Evolutionary conservation across 1,140 invertebrate genomes (phyloP).

Genomic region (Euwallacea fornicatus): DNA sequence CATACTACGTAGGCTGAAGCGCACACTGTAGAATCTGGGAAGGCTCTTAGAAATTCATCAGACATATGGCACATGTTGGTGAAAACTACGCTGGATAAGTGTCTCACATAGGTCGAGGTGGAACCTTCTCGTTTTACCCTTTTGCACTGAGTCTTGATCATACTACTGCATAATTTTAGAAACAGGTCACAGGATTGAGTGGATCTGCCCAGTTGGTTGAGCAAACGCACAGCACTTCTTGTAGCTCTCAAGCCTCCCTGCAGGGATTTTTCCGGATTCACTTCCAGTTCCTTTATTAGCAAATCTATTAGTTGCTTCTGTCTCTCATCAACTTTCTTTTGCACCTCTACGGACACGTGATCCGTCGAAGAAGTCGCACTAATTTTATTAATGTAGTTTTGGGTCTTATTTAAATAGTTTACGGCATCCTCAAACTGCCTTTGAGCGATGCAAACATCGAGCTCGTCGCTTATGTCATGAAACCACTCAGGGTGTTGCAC

Average conservation of each 20-base stretch:
- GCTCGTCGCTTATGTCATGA: constrained; percentile 87
- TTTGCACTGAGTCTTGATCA: constrained; percentile 80
- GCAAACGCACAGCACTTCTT: constrained; percentile 80
- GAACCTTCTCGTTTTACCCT: constrained; percentile 87
- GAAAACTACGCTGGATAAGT: constrained; percentile 85
- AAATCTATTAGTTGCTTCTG: constrained; percentile 80
- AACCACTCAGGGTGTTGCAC: constrained; percentile 80
- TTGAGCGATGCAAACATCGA: constrained; percentile 97
- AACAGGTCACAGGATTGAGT: constrained; percentile 84
- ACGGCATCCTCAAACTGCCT: constrained; percentile 96
- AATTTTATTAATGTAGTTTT: constrained; percentile 59
- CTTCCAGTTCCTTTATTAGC: constrained; percentile 85
- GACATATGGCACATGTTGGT: constrained; percentile 85
- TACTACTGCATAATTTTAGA: constrained; percentile 79
- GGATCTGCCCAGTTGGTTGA: constrained; percentile 81
- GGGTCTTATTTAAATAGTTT: constrained; percentile 76
- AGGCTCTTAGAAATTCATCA: constrained; percentile 81
- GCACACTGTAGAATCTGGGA: constrained; percentile 73
- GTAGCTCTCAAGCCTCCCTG: constrained; percentile 91
- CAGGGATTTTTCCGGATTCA: constrained; percentile 83
- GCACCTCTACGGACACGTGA: constrained; percentile 53
- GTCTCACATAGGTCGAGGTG: constrained; percentile 80
- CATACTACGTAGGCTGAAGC: constrained; percentile 87
- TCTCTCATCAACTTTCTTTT: constrained; percentile 65
- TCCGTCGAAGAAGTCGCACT: constrained; percentile 46